Base-by-base conservation (phyloP, 2,888 invertebrate species). In the Drosophila helvetica region DNA sequence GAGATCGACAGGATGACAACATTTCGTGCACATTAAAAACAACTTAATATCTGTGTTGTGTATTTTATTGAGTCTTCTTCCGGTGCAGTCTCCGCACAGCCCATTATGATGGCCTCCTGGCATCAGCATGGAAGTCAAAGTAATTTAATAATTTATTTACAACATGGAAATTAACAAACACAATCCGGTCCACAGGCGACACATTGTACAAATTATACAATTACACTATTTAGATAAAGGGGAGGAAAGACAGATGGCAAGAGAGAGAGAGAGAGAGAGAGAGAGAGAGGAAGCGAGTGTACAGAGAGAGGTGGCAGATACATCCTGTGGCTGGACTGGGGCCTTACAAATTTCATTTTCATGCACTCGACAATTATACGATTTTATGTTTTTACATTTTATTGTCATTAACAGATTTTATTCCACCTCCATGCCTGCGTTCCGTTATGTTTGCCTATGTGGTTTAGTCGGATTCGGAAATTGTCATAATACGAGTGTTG, bases 131-230 rank as follows among this genome's bases (percentile, higher is more conserved):
- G 15, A 48, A 55, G 54, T 58, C 57, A 65, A 69, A 75, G 61
- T 72, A 69, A 74, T 77, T 75, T 67, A 57, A 79, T 73, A 61
- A 82, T 79, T 79, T 81, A 78, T 74, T 78, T 63, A 78, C 70
- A 78, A 63, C 72, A 87, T 73, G 78, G 58, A 66, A 69, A 62
- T 66, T 67, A 75, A 81, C 67, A 72, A 73, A 73, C 70, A 64
- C 63, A 58, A 60, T 18, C n/a, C 51, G 43, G 30, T 50, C 50
- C 25, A 54, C 52, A 46, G 74, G 74, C 68, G 57, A 78, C 78
- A 80, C 66, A 58, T 73, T 78, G 71, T 61, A 27, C 18, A 55
- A 61, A 66, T 73, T 66, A 73, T 52, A 42, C 53, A 71, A 64
- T 64, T 45, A 56, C 57, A 50, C 50, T 54, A 51, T 71, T 50